A percentile compares a stretch with the other conserved stretches of the same genome.
phyloP scores from a whole-genome alignment of 1,140 invertebrate genomes.

The Geopemphigus sp. region DNA sequence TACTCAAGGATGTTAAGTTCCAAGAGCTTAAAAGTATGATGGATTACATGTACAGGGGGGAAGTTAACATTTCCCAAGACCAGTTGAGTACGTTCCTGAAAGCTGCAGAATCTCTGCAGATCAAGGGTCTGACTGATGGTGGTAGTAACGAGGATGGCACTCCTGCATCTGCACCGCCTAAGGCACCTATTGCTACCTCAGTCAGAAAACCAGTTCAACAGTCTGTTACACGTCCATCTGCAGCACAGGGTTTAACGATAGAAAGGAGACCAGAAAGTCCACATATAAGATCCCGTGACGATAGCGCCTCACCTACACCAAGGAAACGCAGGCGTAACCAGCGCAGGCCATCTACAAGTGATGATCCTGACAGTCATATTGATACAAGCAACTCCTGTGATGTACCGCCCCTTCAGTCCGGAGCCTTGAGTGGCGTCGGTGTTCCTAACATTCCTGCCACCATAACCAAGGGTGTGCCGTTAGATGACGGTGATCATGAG shows the following conservation, averaged over 20 bases:
- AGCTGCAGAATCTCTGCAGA: constrained; percentile 86
- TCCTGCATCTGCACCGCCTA: constrained; percentile 32
- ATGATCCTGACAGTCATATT: constrained; percentile 52
- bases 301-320: constrained; percentile 54
- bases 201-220: constrained; percentile 45
- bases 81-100: constrained; percentile 85
- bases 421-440: constrained; percentile 51
- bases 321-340: constrained; percentile 53
- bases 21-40: constrained; percentile 87
- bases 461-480: constrained; percentile 50
- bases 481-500: constrained; percentile 49
- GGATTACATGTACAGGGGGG: constrained; percentile 92
- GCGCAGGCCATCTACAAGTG: constrained; percentile 53
- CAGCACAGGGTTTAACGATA: constrained; percentile 47
- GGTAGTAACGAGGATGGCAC: constrained; percentile 51
- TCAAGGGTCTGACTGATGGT: constrained; percentile 86
- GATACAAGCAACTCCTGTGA: constrained; percentile 53
- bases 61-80: constrained; percentile 92
- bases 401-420: constrained; percentile 52
- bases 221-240: constrained; percentile 49
- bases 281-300: constrained; percentile 52
- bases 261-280: constrained; percentile 51
- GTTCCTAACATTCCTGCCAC: constrained; percentile 54
- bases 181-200: constrained; percentile 38
- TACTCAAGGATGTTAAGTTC: constrained; percentile 87